Base-by-base conservation (phyloP, 2,888 invertebrate genomes). In the Clanis bilineata region DNA sequence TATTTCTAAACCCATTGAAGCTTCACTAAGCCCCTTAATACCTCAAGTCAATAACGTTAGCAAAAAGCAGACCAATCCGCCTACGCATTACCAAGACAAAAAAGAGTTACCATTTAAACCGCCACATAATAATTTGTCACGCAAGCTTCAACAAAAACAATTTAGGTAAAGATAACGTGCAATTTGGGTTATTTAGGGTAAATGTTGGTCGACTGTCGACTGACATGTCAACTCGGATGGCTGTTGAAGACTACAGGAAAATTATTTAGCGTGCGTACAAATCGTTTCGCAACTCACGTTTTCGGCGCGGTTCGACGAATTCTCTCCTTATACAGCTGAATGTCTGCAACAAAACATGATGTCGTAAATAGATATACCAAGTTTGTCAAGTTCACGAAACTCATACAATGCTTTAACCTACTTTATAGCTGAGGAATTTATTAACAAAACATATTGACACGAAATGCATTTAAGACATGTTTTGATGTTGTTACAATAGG, bases 271-370 rank as follows among this genome's bases (percentile, higher is more conserved):
- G 43, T 41, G n/a, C 28, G 44, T 44, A 57, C 22, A 15, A 6
- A 44, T 44, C n/a, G 44, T 23, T 45, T 57, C n/a, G n/a, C 23
- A 39, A 58, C 58, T 39, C 47, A 58, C 58, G 47, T 58, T 43
- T 45, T 57, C 21, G 44, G 38, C 39, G 38, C 22, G 47, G 38
- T 28, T 58, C 22, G 47, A 18, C 18, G 51, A 36, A 28, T 45
- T 21, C 39, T 51, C 51, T 51, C 58, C 58, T 39, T 51, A 51
- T 47, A 39, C 51, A 25, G 38, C 47, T 47, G 39, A 58, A 51
- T 58, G 51, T 12, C 58, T 58, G 58, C 38, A 58, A 58, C 58
- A 58, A 58, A 47, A 58, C 15, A 41, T 18, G 45, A 58, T 58
- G 38, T 51, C 38, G 58, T 58, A 51, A 25, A 47, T 6, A 51